A percentile compares a stretch with the other conserved stretches of the same genome.
These are phyloP conservation scores for Philereme transversata DNA, from an alignment of 2,888 invertebrate species.

Conservation along the genomic window DNA sequence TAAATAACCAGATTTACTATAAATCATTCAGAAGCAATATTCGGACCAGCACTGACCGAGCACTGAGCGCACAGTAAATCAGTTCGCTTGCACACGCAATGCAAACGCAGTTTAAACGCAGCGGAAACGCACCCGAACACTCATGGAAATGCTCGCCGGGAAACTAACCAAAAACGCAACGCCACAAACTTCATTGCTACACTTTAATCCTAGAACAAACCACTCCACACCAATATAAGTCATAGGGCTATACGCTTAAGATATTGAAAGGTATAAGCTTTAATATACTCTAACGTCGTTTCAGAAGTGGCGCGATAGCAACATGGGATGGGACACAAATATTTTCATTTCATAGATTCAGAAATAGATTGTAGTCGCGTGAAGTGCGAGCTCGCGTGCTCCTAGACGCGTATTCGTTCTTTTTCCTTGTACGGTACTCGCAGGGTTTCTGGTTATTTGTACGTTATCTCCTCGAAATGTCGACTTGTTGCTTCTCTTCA, in stretches of 20 bases:
- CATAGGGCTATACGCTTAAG: constrained; percentile 13
- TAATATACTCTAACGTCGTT: constrained; percentile 36
- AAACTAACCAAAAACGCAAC: constrained; percentile 43
- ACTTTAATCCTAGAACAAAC: constrained; percentile 37
- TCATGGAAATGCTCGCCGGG: constrained; percentile 46
- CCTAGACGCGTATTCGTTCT: not conserved
- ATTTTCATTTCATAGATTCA: constrained; percentile 66
- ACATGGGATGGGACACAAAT: constrained; percentile 63
- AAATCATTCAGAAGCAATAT: not conserved
- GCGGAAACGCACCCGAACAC: constrained; percentile 35
- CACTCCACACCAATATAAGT: constrained; percentile 3
- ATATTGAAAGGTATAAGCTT: not conserved
- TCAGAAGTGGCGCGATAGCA: constrained; percentile 43
- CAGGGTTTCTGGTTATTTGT: no score
- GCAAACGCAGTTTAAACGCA: constrained; percentile 7
- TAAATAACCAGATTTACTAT: not conserved
- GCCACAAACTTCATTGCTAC: constrained; percentile 44
- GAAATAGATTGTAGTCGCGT: constrained; percentile 55
- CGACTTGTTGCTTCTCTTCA: no score
- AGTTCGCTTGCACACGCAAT: not conserved
- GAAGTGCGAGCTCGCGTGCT: not conserved
- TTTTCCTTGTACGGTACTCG: no score
- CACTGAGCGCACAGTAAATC: not conserved
- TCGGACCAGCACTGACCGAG: not conserved
- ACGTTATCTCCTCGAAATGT: no score